phyloP scores from a whole-genome alignment of 2,888 invertebrate species.

The Cremastobaeus sp. region DNA sequence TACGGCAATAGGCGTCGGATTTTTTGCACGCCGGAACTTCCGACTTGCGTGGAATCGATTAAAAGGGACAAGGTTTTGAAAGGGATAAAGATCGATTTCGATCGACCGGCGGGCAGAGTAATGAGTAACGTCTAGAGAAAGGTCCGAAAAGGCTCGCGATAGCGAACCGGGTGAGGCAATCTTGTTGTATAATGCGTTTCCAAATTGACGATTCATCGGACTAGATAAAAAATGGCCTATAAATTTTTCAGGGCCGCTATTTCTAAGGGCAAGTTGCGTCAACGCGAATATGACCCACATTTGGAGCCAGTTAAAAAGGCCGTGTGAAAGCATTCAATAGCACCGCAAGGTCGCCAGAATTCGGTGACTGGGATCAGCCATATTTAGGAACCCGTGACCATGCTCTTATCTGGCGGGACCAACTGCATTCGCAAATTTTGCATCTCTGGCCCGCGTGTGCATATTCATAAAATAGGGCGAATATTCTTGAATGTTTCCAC shows the following conservation, averaged over 20 bases:
- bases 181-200: constrained; percentile 35
- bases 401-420: neutral
- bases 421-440: neutral
- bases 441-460: no score
- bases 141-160: constrained; percentile 11
- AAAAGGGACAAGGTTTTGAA: no score
- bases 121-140: no score
- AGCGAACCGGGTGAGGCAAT: constrained; percentile 5
- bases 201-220: constrained; percentile 33
- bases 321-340: constrained; percentile 59
- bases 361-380: constrained; percentile 49
- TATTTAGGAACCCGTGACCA: constrained; percentile 48
- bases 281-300: constrained; percentile 60
- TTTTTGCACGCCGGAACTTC: no score
- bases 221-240: constrained; percentile 58
- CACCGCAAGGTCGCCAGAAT: constrained; percentile 54
- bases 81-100: no score
- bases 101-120: no score
- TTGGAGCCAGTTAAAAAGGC: constrained; percentile 55
- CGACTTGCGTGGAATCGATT: no score
- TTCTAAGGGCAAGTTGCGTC: constrained; percentile 59
- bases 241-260: constrained; percentile 55
- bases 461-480: no score
- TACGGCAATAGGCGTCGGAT: no score
- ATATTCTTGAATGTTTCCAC: no score